Evolutionary conservation across 2,113 vertebrate species (phyloP), one percentile per base, ranked within the genome.

Genomic region (Porphyrio hochstetteri): DNA sequence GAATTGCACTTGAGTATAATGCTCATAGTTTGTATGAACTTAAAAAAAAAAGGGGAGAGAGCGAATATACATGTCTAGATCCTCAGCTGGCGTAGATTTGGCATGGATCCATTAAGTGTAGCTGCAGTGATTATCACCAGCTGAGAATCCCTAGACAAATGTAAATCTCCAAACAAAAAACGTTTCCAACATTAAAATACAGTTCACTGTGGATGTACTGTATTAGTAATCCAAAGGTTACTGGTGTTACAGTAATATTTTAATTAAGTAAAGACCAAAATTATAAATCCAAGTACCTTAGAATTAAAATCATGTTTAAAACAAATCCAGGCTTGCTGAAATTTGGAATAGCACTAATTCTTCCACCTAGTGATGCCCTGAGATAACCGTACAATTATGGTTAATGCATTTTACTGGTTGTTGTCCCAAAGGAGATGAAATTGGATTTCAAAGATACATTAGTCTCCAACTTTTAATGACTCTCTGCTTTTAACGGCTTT

Each of bases 401-500:
- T 79, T 93, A 91, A 92, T 96, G 86, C 65, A 74, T 96, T 92
- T 94, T 79, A 74, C 70, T 92, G 70, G 83, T 90, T 84, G 64
- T 50, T 71, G 44, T 93, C 83, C 77, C 88, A 31, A 75, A 92
- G 88, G 88, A 76, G 53, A 55, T 70, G 40, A 89, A 92, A 94
- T 82, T 92, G 70, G 65, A 88, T 96, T 96, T 90, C 52, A 84
- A 80, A 89, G 88, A 94, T 59, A 75, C 31, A 89, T 94, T 87
- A 89, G 61, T 79, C 59, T 93, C 77, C 78, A 91, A 92, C 57
- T 96, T 95, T n/a, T 90, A 93, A 93, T 81, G 88, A 78, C 53
- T 57, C 14, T 70, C 33, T 93, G 80, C 65, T 93, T 96, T 82
- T 96, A 86, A 72, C 2, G 3, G 57, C 57, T 93, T 88, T 81